These are phyloP conservation scores for Notolepis coatsorum DNA, from an alignment of 2,797 vertebrate species.

Conservation along the genomic window DNA sequence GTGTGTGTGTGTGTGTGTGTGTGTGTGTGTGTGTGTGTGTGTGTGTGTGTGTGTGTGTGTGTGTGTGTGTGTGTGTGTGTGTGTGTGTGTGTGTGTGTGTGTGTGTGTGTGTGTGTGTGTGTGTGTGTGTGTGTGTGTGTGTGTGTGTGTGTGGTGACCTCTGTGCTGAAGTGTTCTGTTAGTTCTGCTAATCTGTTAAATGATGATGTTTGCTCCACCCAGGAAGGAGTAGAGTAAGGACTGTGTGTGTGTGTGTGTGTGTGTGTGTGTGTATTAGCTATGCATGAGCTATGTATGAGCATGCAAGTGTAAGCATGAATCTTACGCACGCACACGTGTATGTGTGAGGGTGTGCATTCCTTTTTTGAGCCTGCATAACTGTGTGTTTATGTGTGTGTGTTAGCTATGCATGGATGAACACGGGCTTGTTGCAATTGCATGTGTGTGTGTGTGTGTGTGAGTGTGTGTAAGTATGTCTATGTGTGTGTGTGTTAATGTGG, in stretches of 20 bases:
- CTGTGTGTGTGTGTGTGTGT: not conserved
- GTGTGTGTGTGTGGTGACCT: slow-evolving; percentile 4
- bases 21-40: slow-evolving; percentile 3
- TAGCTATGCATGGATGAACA: not conserved
- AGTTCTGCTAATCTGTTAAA: slow-evolving; percentile 55
- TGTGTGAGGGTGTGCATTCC: not conserved
- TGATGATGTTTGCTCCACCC: slow-evolving; percentile 5
- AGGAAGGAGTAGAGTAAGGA: not conserved
- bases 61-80: not conserved
- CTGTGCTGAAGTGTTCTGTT: slow-evolving; percentile 38
- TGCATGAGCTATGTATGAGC: too few relatives aligned
- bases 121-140: slow-evolving; percentile 3
- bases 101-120: not conserved
- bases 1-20: slow-evolving; percentile 4
- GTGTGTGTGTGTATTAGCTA: slow-evolving; percentile 3
- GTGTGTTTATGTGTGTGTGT: too few relatives aligned
- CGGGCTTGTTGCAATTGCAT: slow-evolving; percentile 16
- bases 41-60: not conserved
- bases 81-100: slow-evolving; percentile 26
- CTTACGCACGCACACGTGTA: too few relatives aligned
- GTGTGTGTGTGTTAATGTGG: slow-evolving; percentile 5
- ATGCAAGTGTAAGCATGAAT: too few relatives aligned
- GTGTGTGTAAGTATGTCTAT: slow-evolving; percentile 4
- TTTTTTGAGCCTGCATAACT: too few relatives aligned
- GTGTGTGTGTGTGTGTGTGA: not conserved